Evolutionary conservation across 2,797 vertebrate species (phyloP), one percentile per base, ranked within the genome.

Genomic region (Chrysocyon brachyurus): DNA sequence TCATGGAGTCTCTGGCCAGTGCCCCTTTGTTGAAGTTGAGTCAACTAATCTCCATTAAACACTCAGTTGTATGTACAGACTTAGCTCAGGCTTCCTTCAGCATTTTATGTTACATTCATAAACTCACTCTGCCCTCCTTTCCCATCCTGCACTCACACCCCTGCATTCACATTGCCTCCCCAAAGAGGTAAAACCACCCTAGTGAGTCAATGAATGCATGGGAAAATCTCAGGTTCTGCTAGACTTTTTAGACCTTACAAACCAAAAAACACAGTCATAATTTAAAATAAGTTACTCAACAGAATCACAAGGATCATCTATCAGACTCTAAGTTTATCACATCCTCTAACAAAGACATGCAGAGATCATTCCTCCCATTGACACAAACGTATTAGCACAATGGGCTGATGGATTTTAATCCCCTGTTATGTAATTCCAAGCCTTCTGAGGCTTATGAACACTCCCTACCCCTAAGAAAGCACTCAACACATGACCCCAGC

Each of bases 131-230:
- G 73, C 73, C 26, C 40, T 28, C 16, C 0, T 12, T 22, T n/a
- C 52, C 31, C 12, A 36, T 24, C 24, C 36, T 26, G 36, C 70
- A 26, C 3, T 21, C 75, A 78, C 0, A 1, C 11, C 31, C 52
- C 52, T 22, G 3, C 22, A 6, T 46, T 46, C 19, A 14, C 52
- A 22, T 52, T 1, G 77, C 31, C 52, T 33, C 28, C 31, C 52
- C 11, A 0, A 22, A 33, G 49, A 28, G 16, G 7, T n/a, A 8
- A n/a, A 64, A 21, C 33, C 15, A 24, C 57, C 78, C 78, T 5
- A 9, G 78, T 3, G 26, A 26, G 11, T 21, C 63, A n/a, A 1
- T 5, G 33, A 2, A 10, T 0, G 8, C 54, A 6, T 5, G 2
- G 1, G 26, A 40, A 63, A n/a, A 21, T 40, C 40, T 12, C 82